phyloP scores from a whole-genome alignment of 1,140 invertebrate genomes.

The Heliconius nattereri region DNA sequence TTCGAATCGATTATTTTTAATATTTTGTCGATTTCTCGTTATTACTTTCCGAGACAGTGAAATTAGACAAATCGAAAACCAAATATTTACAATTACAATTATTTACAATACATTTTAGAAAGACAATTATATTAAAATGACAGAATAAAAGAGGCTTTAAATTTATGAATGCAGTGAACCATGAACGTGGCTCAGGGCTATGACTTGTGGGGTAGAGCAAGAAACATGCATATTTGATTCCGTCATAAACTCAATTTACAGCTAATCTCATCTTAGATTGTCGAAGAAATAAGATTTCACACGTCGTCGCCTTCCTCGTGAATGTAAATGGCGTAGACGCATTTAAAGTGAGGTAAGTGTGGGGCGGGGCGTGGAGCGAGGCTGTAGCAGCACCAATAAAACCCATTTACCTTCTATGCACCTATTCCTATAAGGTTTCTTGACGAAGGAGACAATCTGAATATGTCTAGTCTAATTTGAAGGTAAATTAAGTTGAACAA shows the following conservation, averaged over 20 bases:
- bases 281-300: slow-evolving; percentile 80
- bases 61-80: slow-evolving; percentile 16
- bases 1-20: slow-evolving; percentile 25
- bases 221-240: slow-evolving; percentile 76
- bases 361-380: slow-evolving; percentile 32
- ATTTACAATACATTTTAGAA: slow-evolving; percentile 9
- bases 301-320: slow-evolving; percentile 64
- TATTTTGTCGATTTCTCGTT: slow-evolving; percentile 19
- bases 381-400: slow-evolving; percentile 52
- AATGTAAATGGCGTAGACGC: slow-evolving; percentile 66
- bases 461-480: slow-evolving; percentile 59
- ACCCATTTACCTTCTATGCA: slow-evolving; percentile 53
- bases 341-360: slow-evolving; percentile 21
- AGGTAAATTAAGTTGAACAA: slow-evolving; percentile 35
- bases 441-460: slow-evolving; percentile 54
- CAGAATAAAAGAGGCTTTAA: slow-evolving; percentile 54
- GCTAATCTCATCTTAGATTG: slow-evolving; percentile 78
- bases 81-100: background rate
- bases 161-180: slow-evolving; percentile 56
- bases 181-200: slow-evolving; percentile 48
- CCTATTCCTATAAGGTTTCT: slow-evolving; percentile 54
- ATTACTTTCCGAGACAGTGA: background rate
- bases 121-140: slow-evolving; percentile 46
- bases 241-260: slow-evolving; percentile 79
- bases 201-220: slow-evolving; percentile 27